phyloP scores from a whole-genome alignment of 2,113 vertebrate genomes.

The Xenopus borealis region DNA sequence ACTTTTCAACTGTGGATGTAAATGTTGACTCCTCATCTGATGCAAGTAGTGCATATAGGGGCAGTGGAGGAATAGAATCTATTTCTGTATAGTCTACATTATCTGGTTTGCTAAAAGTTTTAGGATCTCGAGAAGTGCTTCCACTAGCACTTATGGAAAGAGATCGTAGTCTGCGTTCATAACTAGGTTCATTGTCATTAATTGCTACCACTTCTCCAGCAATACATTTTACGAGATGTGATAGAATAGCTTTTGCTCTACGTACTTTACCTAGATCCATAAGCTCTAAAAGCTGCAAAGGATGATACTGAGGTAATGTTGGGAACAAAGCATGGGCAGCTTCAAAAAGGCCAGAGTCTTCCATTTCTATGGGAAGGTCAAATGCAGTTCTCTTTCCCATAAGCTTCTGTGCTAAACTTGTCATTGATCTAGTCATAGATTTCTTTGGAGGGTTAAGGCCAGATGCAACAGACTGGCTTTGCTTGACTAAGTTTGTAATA shows the following conservation, averaged over 20 bases:
- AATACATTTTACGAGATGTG: constrained; percentile 94
- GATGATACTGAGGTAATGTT: constrained; percentile 94
- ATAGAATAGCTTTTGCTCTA: constrained; percentile 90
- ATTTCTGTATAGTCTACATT: constrained; percentile 90
- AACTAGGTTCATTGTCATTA: constrained; percentile 70
- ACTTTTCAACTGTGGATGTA: constrained; percentile 69
- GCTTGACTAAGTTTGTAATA: constrained; percentile 75
- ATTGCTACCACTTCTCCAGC: constrained; percentile 91
- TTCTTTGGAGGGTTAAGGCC: constrained; percentile 72
- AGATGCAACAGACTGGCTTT: constrained; percentile 70
- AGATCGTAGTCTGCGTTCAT: constrained; percentile 80
- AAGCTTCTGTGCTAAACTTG: constrained; percentile 93
- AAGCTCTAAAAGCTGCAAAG: constrained; percentile 89
- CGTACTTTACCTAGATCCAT: constrained; percentile 95
- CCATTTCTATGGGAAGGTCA: constrained; percentile 81
- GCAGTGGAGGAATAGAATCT: constrained; percentile 90
- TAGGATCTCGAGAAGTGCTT: constrained; percentile 83
- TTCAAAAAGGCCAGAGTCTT: constrained; percentile 95
- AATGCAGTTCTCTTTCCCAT: constrained; percentile 84
- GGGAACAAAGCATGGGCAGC: constrained; percentile 89
- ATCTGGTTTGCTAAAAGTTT: constrained; percentile 82
- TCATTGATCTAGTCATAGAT: constrained; percentile 85
- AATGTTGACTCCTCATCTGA: constrained; percentile 81
- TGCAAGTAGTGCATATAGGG: constrained; percentile 88
- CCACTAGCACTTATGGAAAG: constrained; percentile 92